Base-by-base conservation (phyloP, 2,113 vertebrate species). In the Oryzias curvinotus region DNA sequence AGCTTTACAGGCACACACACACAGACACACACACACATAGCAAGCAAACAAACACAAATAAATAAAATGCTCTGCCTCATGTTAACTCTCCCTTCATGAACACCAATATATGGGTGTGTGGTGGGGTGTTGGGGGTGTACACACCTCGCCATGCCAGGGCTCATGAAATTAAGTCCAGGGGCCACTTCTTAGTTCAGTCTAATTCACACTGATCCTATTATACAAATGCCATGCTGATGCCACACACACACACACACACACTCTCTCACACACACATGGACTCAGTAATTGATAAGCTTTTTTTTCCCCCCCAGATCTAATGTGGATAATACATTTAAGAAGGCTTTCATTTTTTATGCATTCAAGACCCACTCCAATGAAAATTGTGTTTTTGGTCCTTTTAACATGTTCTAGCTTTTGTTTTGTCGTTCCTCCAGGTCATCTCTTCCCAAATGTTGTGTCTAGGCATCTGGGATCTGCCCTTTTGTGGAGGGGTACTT, bases 151-250 rank as follows among this genome's bases (percentile, higher is more conserved):
- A 54, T 54, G 51, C 18, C 45, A 16, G 56, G 41, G 56, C 47
- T 67, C 17, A 59, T 48, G 4, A 36, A 61, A 64, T 53, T 19
- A 64, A 57, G 68, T 68, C 43, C 44, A 43, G 21, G 30, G 44
- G 90, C 81, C 83, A 88, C 90, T 93, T 92, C 92, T 92, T 91
- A 94, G 91, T 93, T 94, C 91, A 91, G 92, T 92, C 92, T 89
- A 84, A 93, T 93, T 92, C 93, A 90, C 92, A 93, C 90, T 94
- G 93, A 95, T 93, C 92, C 87, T 86, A 94, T 94, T 92, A 91
- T 91, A 91, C 92, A 93, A 93, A 74, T 48, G 19, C 45, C 41
- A n/a, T 49, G 49, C 23, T 15, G 47, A 18, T 57, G 16, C 21
- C 55, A 13, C 17, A 25, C 18, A 41, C 18, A 44, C 42, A 57